Conservation (phyloP, 2,888 invertebrate genomes). For the Coenonympha arcania region DNA sequence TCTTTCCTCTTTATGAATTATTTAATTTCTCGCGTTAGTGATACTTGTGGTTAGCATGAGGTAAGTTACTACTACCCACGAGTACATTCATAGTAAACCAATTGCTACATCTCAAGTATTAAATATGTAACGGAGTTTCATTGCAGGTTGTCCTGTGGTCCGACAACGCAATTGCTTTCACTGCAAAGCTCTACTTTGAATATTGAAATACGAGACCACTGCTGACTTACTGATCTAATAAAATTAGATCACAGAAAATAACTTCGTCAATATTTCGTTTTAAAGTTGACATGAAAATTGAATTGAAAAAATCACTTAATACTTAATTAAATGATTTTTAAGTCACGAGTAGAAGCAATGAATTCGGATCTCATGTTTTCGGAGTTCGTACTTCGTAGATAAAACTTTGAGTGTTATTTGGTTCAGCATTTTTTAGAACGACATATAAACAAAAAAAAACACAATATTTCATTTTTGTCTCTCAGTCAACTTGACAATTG, state of each 20-base stretch:
- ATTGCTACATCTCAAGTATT: conserved; percentile 25
- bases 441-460: too few relatives aligned
- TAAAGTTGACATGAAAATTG: too few relatives aligned
- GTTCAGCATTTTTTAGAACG: too few relatives aligned
- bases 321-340: too few relatives aligned
- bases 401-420: too few relatives aligned
- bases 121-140: conserved; percentile 25
- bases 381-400: too few relatives aligned
- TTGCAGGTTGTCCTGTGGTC: conserved; percentile 20
- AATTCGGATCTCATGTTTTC: too few relatives aligned
- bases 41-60: conserved; percentile 1
- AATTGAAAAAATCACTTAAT: too few relatives aligned
- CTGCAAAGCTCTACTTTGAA: conserved; percentile 17
- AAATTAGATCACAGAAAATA: background rate
- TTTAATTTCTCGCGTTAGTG: background rate
- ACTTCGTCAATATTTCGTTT: too few relatives aligned
- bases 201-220: conserved; percentile 8
- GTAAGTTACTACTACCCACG: background rate
- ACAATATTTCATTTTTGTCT: too few relatives aligned
- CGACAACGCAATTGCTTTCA: conserved; percentile 22
- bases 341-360: too few relatives aligned
- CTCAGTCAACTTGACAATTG: too few relatives aligned
- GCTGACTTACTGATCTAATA: background rate
- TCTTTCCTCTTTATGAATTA: background rate
- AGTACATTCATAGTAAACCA: conserved; percentile 20